Evolutionary conservation across 2,797 vertebrate species (phyloP).

Genomic region (Pseudochirops corinnae): DNA sequence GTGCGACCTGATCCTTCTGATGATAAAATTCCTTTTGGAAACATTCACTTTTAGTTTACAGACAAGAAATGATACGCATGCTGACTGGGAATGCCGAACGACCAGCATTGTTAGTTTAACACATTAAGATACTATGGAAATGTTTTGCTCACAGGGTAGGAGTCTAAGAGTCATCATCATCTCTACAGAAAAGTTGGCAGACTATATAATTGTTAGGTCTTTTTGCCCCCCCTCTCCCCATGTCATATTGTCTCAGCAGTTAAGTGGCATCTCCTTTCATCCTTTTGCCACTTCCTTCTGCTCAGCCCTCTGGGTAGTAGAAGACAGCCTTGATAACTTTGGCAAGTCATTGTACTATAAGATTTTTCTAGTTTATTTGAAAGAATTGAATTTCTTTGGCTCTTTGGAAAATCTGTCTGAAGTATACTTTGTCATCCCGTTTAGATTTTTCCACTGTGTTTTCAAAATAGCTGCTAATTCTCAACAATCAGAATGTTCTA

Average conservation of each 20-base stretch:
- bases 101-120: constrained; percentile 13
- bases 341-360: not conserved
- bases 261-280: constrained; percentile 6
- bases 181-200: not conserved
- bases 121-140: constrained; percentile 57
- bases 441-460: not conserved
- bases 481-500: not conserved
- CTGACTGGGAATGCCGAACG: constrained; percentile 54
- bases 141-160: not conserved
- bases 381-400: not conserved
- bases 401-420: constrained; percentile 30
- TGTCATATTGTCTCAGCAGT: constrained; percentile 8
- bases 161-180: not conserved
- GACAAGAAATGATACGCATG: constrained; percentile 49
- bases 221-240: not conserved
- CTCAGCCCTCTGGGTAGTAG: not conserved
- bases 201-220: not conserved
- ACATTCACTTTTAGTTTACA: constrained; percentile 44
- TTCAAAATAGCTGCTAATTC: constrained; percentile 2
- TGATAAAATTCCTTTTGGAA: constrained; percentile 73
- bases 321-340: not conserved
- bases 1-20: constrained; percentile 65
- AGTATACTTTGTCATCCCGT: not conserved
- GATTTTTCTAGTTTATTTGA: constrained; percentile 53
- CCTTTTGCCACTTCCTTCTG: not conserved